These are phyloP conservation scores for Bradypodion ventrale DNA, from an alignment of 2,797 vertebrate genomes.

Conservation along the genomic window DNA sequence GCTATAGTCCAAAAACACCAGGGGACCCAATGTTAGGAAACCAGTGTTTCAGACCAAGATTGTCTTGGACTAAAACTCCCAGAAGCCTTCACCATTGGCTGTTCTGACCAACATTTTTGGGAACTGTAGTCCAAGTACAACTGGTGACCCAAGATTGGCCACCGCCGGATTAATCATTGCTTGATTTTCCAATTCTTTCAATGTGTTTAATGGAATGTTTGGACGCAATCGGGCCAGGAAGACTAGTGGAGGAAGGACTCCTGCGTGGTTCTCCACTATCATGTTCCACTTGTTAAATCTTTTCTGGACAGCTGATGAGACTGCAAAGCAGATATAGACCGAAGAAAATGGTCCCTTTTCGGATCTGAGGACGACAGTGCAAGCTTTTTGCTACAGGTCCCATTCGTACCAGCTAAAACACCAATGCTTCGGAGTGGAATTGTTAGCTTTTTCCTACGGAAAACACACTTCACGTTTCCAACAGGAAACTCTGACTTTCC, in stretches of 20 bases:
- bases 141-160: too few relatives aligned
- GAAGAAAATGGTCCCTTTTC: neutral
- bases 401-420: neutral
- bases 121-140: too few relatives aligned
- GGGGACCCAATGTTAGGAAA: too few relatives aligned
- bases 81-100: too few relatives aligned
- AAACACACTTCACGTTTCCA: constrained; percentile 45
- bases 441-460: constrained; percentile 36
- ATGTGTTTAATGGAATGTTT: too few relatives aligned
- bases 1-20: too few relatives aligned
- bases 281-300: neutral
- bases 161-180: neutral
- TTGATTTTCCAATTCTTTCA: neutral
- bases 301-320: neutral
- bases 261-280: neutral
- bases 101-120: too few relatives aligned
- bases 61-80: too few relatives aligned
- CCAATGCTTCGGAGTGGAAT: neutral
- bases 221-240: neutral
- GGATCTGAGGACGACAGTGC: neutral
- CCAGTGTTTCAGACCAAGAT: too few relatives aligned
- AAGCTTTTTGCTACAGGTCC: neutral
- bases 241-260: neutral
- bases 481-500: constrained; percentile 47
- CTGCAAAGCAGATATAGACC: neutral